These are phyloP conservation scores for Amblyopsis rosae DNA, from an alignment of 2,113 vertebrate species.

Conservation along the genomic window DNA sequence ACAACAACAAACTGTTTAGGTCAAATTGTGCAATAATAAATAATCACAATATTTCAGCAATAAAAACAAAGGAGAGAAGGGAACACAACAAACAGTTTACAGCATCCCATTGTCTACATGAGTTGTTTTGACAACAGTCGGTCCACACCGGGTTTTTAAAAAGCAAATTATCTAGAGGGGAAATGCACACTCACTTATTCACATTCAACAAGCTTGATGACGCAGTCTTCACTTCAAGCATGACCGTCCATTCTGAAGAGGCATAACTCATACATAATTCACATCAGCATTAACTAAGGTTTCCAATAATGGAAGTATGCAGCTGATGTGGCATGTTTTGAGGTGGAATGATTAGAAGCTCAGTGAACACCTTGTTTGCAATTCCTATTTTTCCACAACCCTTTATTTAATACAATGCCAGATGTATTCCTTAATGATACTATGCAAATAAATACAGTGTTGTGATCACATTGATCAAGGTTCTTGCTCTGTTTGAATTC, in stretches of 20 bases:
- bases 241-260: slow-evolving; percentile 4
- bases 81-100: neutral
- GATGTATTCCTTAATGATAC: no score
- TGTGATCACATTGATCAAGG: no score
- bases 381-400: neutral
- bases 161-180: slow-evolving; percentile 16
- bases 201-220: slow-evolving; percentile 14
- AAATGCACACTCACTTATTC: neutral
- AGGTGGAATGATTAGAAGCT: no score
- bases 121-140: neutral
- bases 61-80: neutral
- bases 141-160: slow-evolving; percentile 18
- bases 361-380: neutral
- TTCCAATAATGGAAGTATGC: no score
- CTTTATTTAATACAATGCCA: no score
- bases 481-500: neutral
- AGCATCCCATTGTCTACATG: neutral
- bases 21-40: no score
- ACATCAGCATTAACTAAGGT: neutral
- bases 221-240: neutral
- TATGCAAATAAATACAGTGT: no score
- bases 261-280: slow-evolving; percentile 3
- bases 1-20: neutral
- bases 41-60: neutral
- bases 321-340: no score